Base-by-base conservation (phyloP, 2,888 invertebrate species). In the Macropis europaea region DNA sequence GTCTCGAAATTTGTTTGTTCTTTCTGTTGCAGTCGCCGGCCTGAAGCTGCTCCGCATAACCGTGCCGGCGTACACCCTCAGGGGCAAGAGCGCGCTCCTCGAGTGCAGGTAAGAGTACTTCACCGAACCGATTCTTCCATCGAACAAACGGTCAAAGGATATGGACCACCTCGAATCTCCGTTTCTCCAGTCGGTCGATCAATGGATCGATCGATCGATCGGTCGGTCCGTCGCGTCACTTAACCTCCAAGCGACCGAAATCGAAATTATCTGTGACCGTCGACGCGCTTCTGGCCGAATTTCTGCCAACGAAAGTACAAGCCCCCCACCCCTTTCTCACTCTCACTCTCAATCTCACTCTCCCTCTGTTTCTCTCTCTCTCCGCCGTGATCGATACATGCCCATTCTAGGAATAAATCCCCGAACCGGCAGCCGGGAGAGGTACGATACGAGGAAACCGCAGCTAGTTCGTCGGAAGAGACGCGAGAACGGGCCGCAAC, bases 31-130 rank as follows among this genome's bases (percentile, higher is more conserved):
- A 90, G 90, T 85, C 67, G 84, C 82, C 57, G 87, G 87, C 64
- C 85, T 91, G 83, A 90, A 87, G 85, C 87, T 91, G 79, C 87
- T 88, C 50, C 82, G 87, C 67, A 87, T 91, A 73, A 84, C 82
- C 70, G 90, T 91, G 42, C 91, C 91, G 54, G 81, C 89, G 71
- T 91, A 90, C 83, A 89, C 89, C 75, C 74, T 88, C 48, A 87
- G 84, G 72, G 91, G 90, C 71, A 89, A 90, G 72, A 88, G 82
- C 72, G 90, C 90, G 30, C 83, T 87, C 57, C 89, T 92, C 57
- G 87, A 90, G 77, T 92, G 92, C 88, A 88, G 90, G 90, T 89
- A 81, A 89, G 88, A 73, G 81, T 70, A 56, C 77, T 69, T 52
- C 59, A 30, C 24, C 48, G 40, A 42, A 7, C 48, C 5, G 34